phyloP scores from a whole-genome alignment of 2,797 vertebrate genomes.

The Acropternis orthonyx region DNA sequence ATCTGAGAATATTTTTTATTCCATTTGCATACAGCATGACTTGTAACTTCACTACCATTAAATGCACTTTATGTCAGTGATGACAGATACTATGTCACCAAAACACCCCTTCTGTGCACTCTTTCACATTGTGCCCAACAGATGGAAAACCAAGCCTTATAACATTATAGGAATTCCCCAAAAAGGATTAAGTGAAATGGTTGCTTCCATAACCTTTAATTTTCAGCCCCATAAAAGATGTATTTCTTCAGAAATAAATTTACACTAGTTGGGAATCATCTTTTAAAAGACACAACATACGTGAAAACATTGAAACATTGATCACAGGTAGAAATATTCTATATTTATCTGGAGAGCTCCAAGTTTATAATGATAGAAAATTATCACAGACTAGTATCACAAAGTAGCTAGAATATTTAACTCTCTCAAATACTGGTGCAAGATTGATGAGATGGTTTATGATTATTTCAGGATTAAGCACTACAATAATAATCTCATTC shows the following conservation, averaged over 20 bases:
- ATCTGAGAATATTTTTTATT: neutral
- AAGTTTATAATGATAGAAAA: neutral
- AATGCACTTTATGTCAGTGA: neutral
- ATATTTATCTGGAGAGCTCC: neutral
- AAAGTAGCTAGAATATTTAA: constrained; percentile 18
- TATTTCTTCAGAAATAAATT: neutral
- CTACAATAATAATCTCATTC: constrained; percentile 30
- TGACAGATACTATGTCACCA: neutral
- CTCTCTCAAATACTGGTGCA: neutral
- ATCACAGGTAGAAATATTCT: neutral
- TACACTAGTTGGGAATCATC: neutral
- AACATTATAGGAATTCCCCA: neutral
- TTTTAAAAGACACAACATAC: neutral
- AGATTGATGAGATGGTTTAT: neutral
- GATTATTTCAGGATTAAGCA: constrained; percentile 53
- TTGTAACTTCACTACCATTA: neutral
- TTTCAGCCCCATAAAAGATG: neutral
- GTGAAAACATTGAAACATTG: neutral
- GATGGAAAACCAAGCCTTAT: neutral
- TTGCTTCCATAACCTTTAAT: neutral
- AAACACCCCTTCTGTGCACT: neutral
- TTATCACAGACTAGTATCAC: neutral
- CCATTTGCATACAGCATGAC: neutral
- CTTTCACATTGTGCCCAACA: neutral
- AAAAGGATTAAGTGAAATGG: neutral